These are phyloP conservation scores for Palythoa caribaeorum DNA, from an alignment of 92 coral and sea anemone genomes.

Conservation along the genomic window DNA sequence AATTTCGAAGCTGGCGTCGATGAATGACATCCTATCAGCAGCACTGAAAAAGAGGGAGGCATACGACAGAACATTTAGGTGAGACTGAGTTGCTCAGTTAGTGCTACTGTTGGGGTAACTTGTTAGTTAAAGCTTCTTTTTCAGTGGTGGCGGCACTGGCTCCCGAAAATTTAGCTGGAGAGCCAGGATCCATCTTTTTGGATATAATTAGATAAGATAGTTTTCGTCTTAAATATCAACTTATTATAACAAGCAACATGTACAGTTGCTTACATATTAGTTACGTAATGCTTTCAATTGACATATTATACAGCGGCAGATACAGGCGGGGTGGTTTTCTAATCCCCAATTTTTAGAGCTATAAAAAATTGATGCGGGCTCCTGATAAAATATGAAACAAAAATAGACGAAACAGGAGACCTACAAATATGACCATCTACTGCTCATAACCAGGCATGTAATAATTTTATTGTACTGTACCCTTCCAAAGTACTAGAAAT, in stretches of 20 bases:
- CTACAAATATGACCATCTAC: constrained; percentile 15
- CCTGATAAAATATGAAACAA: constrained; percentile 27
- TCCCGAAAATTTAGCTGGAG: constrained; percentile 12
- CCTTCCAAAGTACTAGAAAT: constrained; percentile 19
- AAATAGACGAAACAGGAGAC: constrained; percentile 27
- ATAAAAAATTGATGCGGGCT: constrained; percentile 22
- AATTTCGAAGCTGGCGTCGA: constrained; percentile 23
- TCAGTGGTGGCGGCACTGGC: constrained; percentile 17
- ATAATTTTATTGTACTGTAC: constrained; percentile 24
- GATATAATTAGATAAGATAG: constrained; percentile 31
- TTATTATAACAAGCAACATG: constrained; percentile 18
- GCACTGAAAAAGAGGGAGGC: constrained; percentile 30
- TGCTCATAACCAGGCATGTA: constrained; percentile 28
- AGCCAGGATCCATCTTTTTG: constrained; percentile 21
- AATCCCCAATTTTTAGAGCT: constrained; percentile 18
- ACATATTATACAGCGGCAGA: constrained; percentile 17
- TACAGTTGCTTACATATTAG: constrained; percentile 13
- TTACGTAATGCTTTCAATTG: constrained; percentile 5
- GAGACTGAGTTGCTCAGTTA: constrained; percentile 19
- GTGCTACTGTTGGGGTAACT: constrained; percentile 15
- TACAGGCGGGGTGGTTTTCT: constrained; percentile 19
- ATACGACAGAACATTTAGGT: constrained; percentile 30
- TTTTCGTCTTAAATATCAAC: constrained; percentile 31
- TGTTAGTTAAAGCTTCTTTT: constrained; percentile 19
- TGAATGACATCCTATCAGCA: constrained; percentile 22